Evolutionary conservation across 2,113 vertebrate species (phyloP).

Genomic region (Hyaena hyaena): DNA sequence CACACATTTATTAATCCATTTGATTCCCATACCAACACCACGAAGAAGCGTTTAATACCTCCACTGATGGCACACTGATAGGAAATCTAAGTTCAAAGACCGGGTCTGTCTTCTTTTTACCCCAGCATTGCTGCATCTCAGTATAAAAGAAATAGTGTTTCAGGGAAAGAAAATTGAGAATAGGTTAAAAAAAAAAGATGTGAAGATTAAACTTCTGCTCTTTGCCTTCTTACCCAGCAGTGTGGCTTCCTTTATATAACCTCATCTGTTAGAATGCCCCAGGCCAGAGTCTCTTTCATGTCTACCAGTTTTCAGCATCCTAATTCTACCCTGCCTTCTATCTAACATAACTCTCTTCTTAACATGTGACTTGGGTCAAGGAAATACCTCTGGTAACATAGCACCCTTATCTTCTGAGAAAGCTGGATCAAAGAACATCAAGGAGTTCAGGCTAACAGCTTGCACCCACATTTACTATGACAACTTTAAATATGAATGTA

Average conservation of each 20-base stretch:
- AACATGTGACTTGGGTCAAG: background rate
- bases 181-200: background rate
- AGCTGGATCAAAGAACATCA: background rate
- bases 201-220: slow-evolving; percentile 5
- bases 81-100: background rate
- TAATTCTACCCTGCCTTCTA: background rate
- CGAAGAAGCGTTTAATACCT: background rate
- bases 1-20: background rate
- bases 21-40: background rate
- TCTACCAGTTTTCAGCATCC: background rate
- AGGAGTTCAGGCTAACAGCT: background rate
- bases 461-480: background rate
- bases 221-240: slow-evolving; percentile 14
- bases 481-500: background rate
- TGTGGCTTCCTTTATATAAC: background rate
- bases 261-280: background rate
- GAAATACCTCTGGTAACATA: background rate
- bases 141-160: background rate
- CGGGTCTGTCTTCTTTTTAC: background rate
- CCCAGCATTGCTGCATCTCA: background rate
- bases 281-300: background rate
- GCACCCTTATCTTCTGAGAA: background rate
- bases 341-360: background rate
- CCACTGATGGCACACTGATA: background rate
- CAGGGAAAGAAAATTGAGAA: background rate